Base-by-base conservation (phyloP, 2,113 vertebrate genomes). In the Pachycephala philippinensis region DNA sequence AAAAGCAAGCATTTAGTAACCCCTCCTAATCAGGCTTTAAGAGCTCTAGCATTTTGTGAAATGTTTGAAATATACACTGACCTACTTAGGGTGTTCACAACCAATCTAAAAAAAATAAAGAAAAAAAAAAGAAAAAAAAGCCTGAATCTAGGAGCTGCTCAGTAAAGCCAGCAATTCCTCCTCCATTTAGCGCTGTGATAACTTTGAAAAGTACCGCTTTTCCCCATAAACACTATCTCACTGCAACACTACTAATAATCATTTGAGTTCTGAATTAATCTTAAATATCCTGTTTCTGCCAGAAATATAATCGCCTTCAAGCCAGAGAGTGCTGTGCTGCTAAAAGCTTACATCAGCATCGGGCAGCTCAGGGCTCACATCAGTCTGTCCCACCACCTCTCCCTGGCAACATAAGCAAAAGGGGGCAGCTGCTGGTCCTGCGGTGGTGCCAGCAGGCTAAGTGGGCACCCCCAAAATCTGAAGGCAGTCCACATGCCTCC, bases 21-120 rank as follows among this genome's bases (percentile, higher is more conserved):
- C 42, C 53, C 75, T 85, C 50, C 59, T 93, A 93, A 93, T 94
- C 87, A 93, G 85, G 68, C 85, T 95, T 90, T 94, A 86, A 87
- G 54, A 96, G 85, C 54, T 77, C 33, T 54, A 83, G 39, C 44
- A 94, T 69, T 85, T 69, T 74, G 33, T 64, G 33, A 96, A 87
- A 83, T 83, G 75, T 95, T 87, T 85, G 84, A 94, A 91, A 84
- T 80, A 94, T 31, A 33, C 60, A 81, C 61, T 96, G 95, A 96
- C 95, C 94, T 97, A 96, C 87, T 95, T 97, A 74, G 52, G 64
- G n/a, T 16, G 27, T 57, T 90, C 87, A 70, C 39, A 69, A 86
- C 10, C 82, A 84, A 88, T 74, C 45, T 2, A 2, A 37, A 66
- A 56, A 84, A 39, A 84, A 39, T 40, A 57, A 49, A 53, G 33